Evolutionary conservation across 2,113 vertebrate species (phyloP), one percentile per base, ranked within the genome.

Genomic region (Dicerorhinus sumatrensis): DNA sequence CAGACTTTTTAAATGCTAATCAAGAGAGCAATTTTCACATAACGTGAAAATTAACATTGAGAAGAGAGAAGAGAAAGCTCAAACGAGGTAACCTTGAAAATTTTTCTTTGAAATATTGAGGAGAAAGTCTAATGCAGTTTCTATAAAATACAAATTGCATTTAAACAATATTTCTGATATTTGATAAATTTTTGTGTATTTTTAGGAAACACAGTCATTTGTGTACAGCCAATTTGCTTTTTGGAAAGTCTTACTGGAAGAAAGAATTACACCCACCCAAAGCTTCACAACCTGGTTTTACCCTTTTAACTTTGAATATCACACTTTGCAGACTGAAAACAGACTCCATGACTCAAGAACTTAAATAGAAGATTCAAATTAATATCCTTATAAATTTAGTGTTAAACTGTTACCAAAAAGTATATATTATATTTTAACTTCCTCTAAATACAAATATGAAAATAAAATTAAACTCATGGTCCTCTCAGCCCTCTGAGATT

Each of bases 321-420:
- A 33, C n/a, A 89, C 8, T 96, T 91, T 27, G 36, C 17, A 67
- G 65, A 77, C 60, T 79, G 77, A 82, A 94, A 81, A 92, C 25
- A 89, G 81, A 83, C n/a, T 85, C 39, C 2, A 4, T 36, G 48
- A 81, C 42, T 76, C 54, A 83, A 92, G 5, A 89, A 11, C 67
- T 94, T 86, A 85, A 72, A 81, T 75, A 82, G 9, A 94, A 91
- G 58, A 86, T 76, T 93, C 88, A 69, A 77, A 46, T 76, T 36
- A 31, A 60, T 81, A 42, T 91, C 56, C 87, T 91, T 51, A 93
- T 87, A 63, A 77, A 84, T 75, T 87, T 46, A 21, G n/a, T 67
- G 27, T 58, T 82, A 48, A 82, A 46, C 4, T n/a, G 27, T 77
- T 89, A 89, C 48, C 29, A 13, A 36, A 77, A 46, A 80, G 33